Conservation (phyloP, 64 coral and sea anemone genomes). For the Montipora efflorescens region DNA sequence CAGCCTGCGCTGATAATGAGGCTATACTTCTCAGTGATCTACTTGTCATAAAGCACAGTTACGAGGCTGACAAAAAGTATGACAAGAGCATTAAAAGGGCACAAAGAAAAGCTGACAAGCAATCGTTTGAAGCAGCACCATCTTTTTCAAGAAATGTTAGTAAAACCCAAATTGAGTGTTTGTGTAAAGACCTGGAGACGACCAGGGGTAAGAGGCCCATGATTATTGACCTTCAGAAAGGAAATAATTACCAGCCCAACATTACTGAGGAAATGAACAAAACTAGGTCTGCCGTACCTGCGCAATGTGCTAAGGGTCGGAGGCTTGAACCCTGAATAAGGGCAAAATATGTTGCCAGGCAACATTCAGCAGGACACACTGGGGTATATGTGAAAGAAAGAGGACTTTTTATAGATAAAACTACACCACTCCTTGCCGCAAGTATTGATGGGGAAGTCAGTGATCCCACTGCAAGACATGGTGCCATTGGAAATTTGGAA, state of each 20-base stretch:
- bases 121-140: neutral
- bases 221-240: constrained; percentile 16
- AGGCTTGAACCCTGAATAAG: too few relatives aligned
- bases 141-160: constrained; percentile 37
- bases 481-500: too few relatives aligned
- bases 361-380: too few relatives aligned
- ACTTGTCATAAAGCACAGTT: constrained; percentile 39
- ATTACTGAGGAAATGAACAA: neutral
- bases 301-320: too few relatives aligned
- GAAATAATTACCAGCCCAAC: neutral
- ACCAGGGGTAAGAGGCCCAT: constrained; percentile 3
- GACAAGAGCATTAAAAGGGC: neutral
- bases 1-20: neutral
- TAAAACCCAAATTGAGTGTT: neutral
- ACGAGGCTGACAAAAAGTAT: constrained; percentile 24
- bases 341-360: too few relatives aligned
- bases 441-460: too few relatives aligned
- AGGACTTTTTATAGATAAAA: too few relatives aligned
- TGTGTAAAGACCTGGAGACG: constrained; percentile 10
- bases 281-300: too few relatives aligned
- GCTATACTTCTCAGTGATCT: constrained; percentile 24
- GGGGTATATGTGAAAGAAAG: too few relatives aligned
- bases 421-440: too few relatives aligned
- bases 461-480: too few relatives aligned
- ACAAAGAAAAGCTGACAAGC: constrained; percentile 24